Conservation (phyloP, 2,888 invertebrate genomes). For the Euplexia lucipara region DNA sequence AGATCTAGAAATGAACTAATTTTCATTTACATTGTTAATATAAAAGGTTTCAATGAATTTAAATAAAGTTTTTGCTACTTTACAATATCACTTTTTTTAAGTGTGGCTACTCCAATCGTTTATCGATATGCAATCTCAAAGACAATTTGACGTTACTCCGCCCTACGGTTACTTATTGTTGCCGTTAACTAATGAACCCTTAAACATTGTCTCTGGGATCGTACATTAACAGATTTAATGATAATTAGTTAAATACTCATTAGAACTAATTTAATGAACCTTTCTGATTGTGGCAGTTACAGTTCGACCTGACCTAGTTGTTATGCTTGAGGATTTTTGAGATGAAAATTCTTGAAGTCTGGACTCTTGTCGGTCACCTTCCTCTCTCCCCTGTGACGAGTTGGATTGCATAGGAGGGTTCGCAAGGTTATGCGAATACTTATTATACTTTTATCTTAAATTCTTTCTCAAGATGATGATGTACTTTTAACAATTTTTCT, state of each 20-base stretch:
- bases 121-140: not conserved
- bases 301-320: too few species aligned
- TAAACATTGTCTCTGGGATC: not conserved
- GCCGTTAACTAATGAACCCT: slow-evolving; percentile 4
- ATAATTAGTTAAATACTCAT: not conserved
- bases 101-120: not conserved
- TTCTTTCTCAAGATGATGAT: too few species aligned
- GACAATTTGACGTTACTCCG: not conserved
- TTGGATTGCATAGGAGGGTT: too few species aligned
- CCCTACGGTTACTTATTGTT: slow-evolving; percentile 6
- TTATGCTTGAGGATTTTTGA: too few species aligned
- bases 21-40: not conserved
- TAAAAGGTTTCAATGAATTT: not conserved
- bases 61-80: not conserved
- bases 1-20: not conserved
- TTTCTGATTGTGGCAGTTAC: not conserved
- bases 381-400: too few species aligned
- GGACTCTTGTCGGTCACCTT: too few species aligned
- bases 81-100: not conserved
- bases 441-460: too few species aligned
- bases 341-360: too few species aligned
- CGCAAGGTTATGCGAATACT: too few species aligned
- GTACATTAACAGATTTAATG: not conserved
- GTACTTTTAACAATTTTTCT: too few species aligned
- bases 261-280: not conserved